Base-by-base conservation (phyloP, 2,113 vertebrate genomes). In the Prunella himalayana region DNA sequence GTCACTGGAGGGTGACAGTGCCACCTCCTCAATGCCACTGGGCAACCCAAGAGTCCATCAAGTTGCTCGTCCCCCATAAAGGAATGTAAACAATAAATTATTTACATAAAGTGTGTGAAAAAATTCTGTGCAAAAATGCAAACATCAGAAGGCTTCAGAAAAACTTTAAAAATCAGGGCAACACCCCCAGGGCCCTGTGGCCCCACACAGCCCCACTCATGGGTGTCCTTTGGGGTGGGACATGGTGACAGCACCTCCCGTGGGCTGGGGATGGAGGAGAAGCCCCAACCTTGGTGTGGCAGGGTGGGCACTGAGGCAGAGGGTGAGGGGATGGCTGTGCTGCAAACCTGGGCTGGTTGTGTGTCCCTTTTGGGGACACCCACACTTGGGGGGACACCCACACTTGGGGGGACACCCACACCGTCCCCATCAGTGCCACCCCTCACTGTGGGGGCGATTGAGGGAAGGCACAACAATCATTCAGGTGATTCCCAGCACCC, bases 161-260 rank as follows among this genome's bases (percentile, higher is more conserved):
- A 37, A 37, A 37, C 37, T 37, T 37, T 37, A 37, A 37, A 37
- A 37, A 37, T 37, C 37, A 37, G 37, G 37, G 37, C 37, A 37
- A 9, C 37, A 37, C 37, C 37, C 37, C 37, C 37, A 37, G 37
- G 37, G 37, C 60, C 78, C 87, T 1, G 2, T 28, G 69, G 1
- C 50, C 53, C 37, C 31, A 0, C 39, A 41, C 0, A 4, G 8
- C 72, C 82, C 60, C 1, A 0, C 31, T 3, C 0, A 0, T 1
- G 73, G 39, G 11, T 1, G 2, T 54, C 30, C 7, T 1, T 7
- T 11, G 53, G 35, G 44, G 30, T 28, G 79, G 54, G 24, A 59
- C 35, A 23, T 0, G 19, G 44, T 11, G 44, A 12, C 44, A 42
- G 44, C 65, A 7, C 1, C 53, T 9, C 6, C 53, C 5, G 2